phyloP scores from a whole-genome alignment of 2,888 invertebrate species.

The Lamellibrachia columna region DNA sequence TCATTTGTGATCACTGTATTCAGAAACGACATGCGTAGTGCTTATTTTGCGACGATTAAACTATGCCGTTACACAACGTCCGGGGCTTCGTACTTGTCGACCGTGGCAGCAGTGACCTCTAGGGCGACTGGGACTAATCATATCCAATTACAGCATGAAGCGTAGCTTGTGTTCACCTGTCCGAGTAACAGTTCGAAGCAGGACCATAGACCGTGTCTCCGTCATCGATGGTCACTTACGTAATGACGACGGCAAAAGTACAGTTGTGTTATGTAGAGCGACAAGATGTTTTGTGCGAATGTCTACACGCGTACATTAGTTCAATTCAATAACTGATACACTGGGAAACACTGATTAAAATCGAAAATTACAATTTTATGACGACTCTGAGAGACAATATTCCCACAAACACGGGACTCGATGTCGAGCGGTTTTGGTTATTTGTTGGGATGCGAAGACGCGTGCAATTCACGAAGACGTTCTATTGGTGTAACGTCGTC shows the following conservation, averaged over 20 bases:
- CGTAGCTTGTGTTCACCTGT: neutral
- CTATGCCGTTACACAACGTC: neutral
- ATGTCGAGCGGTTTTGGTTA: neutral
- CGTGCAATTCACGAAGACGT: neutral
- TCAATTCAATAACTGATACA: neutral
- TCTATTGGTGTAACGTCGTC: neutral
- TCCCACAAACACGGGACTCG: neutral
- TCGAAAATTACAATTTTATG: neutral
- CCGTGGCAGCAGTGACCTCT: neutral
- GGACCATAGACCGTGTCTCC: neutral
- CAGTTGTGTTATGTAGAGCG: neutral
- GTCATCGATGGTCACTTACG: neutral
- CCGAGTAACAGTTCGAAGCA: neutral
- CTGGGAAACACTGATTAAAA: neutral
- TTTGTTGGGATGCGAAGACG: neutral
- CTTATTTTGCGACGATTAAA: neutral
- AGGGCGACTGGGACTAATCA: neutral
- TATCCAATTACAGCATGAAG: neutral
- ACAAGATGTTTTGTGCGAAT: neutral
- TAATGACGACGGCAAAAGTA: neutral
- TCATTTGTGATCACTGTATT: neutral
- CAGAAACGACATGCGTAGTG: neutral
- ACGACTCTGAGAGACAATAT: neutral
- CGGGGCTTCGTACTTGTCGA: neutral
- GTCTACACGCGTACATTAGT: neutral